Evolutionary conservation across 2,113 vertebrate species (phyloP).

Genomic region (Ramphastos sulfuratus): DNA sequence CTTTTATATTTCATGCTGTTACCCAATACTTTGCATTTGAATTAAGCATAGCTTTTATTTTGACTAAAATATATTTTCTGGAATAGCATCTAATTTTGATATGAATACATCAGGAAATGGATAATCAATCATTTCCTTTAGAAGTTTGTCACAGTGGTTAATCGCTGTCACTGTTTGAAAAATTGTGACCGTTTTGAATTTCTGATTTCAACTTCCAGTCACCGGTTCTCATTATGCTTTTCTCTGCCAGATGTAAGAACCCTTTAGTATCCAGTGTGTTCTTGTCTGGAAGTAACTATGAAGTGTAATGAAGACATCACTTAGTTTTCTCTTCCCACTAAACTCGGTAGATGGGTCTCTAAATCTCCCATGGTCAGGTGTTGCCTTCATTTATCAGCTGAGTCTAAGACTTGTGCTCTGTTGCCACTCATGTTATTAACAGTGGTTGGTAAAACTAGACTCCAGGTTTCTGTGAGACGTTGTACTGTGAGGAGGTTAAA

Average conservation of each 20-base stretch:
- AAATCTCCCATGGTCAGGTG: neutral
- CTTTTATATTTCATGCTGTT: slow-evolving; percentile 26
- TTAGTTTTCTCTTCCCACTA: neutral
- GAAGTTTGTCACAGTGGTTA: slow-evolving; percentile 64
- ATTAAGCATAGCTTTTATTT: slow-evolving; percentile 58
- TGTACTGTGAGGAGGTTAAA: neutral
- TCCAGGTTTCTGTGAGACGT: neutral
- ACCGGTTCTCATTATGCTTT: slow-evolving; percentile 66
- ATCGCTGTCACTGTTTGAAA: slow-evolving; percentile 57
- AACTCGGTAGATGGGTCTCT: neutral
- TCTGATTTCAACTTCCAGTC: slow-evolving; percentile 68
- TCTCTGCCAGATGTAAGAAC: slow-evolving; percentile 67
- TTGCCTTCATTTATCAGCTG: neutral
- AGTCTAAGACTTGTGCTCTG: neutral
- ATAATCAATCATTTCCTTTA: slow-evolving; percentile 61
- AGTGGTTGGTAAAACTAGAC: neutral
- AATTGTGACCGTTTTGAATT: slow-evolving; percentile 67
- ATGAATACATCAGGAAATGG: slow-evolving; percentile 64
- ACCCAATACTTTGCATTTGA: slow-evolving; percentile 55
- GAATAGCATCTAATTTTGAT: slow-evolving; percentile 62
- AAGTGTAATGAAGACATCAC: slow-evolving; percentile 23
- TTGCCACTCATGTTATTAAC: neutral
- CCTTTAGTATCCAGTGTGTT: slow-evolving; percentile 32
- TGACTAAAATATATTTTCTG: slow-evolving; percentile 51
- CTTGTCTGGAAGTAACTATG: slow-evolving; percentile 7